phyloP scores from a whole-genome alignment of 2,113 vertebrate genomes.

The Accipiter virgatus region DNA sequence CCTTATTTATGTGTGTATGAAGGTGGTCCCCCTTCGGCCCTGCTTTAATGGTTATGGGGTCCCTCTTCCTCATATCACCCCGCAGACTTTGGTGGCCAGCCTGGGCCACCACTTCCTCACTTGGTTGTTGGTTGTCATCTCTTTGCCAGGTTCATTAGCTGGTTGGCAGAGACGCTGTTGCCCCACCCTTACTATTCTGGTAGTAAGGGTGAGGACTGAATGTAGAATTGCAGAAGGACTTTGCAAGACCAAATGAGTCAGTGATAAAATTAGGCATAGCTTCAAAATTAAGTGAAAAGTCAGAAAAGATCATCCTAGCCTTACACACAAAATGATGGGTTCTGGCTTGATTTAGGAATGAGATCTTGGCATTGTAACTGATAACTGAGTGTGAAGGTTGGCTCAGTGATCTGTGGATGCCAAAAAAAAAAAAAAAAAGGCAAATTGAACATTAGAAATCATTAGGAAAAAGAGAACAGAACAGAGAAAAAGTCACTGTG shows the following conservation, averaged over 20 bases:
- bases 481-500: neutral
- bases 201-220: neutral
- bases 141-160: neutral
- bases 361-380: neutral
- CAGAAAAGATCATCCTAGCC: neutral
- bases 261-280: neutral
- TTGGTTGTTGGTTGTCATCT: neutral
- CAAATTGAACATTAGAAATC: neutral
- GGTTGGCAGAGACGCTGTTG: neutral
- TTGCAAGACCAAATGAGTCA: fast-evolving
- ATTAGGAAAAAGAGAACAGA: neutral
- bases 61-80: neutral
- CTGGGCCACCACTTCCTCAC: neutral
- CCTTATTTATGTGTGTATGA: neutral
- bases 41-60: neutral
- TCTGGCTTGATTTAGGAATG: neutral
- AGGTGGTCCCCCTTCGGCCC: neutral
- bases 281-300: neutral
- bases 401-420: neutral
- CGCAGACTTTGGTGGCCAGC: neutral
- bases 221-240: neutral
- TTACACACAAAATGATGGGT: neutral
- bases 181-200: neutral
- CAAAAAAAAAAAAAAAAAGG: neutral
- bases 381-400: neutral